phyloP scores from a whole-genome alignment of 2,888 invertebrate species.

The Heliconius ethilla region DNA sequence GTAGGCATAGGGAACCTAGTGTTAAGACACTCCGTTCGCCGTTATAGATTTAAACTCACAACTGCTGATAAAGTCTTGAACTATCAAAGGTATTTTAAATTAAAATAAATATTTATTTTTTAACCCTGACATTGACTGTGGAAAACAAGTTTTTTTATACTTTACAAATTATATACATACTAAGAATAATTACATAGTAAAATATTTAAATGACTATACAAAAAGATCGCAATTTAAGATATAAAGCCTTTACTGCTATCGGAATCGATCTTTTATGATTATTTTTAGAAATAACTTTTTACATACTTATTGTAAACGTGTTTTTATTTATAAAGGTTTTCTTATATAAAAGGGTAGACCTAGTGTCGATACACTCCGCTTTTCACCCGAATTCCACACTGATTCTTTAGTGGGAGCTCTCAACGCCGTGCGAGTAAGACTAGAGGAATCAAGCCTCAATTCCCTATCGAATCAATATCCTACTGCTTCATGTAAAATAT shows the following conservation, averaged over 20 bases:
- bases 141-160: neutral
- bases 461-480: too few relatives aligned
- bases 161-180: neutral
- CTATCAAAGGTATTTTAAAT: neutral
- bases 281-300: neutral
- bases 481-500: too few relatives aligned
- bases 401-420: too few relatives aligned
- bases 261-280: slow-evolving; percentile 6
- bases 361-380: neutral
- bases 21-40: neutral
- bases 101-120: neutral
- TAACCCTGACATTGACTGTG: neutral
- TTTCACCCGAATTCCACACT: too few relatives aligned
- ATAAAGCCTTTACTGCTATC: slow-evolving; percentile 12
- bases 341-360: neutral
- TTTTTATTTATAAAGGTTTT: neutral
- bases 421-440: too few relatives aligned
- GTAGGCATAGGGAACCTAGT: neutral
- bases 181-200: neutral
- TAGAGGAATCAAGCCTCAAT: too few relatives aligned
- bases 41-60: neutral
- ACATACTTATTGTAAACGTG: neutral
- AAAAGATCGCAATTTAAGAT: slow-evolving; percentile 9
- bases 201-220: neutral
- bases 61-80: too few relatives aligned